These are phyloP conservation scores for Poecile montanus DNA, from an alignment of 2,797 vertebrate genomes.

Conservation along the genomic window DNA sequence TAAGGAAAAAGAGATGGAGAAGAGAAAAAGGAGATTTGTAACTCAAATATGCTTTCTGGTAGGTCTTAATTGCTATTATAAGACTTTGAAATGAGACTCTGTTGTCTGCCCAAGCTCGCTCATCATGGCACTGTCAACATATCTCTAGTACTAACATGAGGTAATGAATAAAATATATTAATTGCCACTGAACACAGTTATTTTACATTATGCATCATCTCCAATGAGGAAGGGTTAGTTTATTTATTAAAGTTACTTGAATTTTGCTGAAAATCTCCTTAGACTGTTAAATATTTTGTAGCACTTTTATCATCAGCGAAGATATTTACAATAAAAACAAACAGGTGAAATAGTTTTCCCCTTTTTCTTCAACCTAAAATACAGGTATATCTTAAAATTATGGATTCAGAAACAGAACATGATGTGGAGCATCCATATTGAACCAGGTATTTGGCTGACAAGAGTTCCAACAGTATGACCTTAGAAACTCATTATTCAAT, in stretches of 20 bases:
- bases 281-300: neutral
- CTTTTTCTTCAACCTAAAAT: neutral
- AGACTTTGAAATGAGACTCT: neutral
- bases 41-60: neutral
- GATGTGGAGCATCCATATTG: neutral
- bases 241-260: neutral
- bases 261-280: neutral
- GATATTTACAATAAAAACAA: neutral
- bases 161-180: slow-evolving; percentile 1
- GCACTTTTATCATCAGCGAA: neutral
- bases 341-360: neutral
- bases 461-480: neutral
- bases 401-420: neutral
- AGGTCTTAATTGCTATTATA: neutral
- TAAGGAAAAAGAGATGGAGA: neutral
- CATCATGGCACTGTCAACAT: neutral
- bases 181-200: neutral
- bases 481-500: neutral
- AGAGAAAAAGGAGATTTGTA: neutral
- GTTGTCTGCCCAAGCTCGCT: neutral
- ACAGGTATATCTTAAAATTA: neutral
- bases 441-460: neutral
- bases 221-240: neutral
- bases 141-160: neutral
- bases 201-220: neutral